Base-by-base conservation (phyloP, 2,888 invertebrate genomes). In the Taenaris catops region DNA sequence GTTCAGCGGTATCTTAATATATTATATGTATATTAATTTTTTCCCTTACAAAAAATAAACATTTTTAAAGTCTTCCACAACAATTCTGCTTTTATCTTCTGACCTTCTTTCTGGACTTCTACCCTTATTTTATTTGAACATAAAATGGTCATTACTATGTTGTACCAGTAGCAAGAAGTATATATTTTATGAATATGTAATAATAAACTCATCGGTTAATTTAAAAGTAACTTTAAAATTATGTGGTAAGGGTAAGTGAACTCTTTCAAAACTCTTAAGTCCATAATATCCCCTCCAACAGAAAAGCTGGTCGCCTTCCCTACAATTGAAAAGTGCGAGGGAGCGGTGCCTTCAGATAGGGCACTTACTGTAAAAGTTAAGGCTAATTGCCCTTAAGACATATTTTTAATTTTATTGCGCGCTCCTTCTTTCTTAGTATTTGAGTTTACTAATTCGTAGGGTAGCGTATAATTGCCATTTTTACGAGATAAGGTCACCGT, bases 351-450 rank as follows among this genome's bases (percentile, higher is more conserved):
- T 56, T 59, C 58, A 72, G 83, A 84, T 81, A 87, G 81, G 83
- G 81, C 80, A 83, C 79, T 83, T 83, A 74, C 80, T 76, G 83
- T 81, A 80, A 86, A 86, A 86, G 86, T 86, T 86, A 75, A 80
- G 78, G 83, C 87, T 87, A 87, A 87, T 87, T 87, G 86, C 87
- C 87, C 87, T 86, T 84, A 87, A 87, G 87, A 87, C 87, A 87
- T 87, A 87, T 87, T 87, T 87, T 87, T 87, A 87, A 87, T 87
- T 87, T 87, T 87, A 87, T 87, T 87, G 86, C 79, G 71, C 76
- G 72, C 75, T 80, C 71, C 69, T 83, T 69, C 74, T 79, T 76
- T 79, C 73, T 74, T 73, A 75, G 76, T 72, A 65, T 76, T 79
- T 71, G 76, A 80, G 76, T 78, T 78, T 68, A 76, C 66, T 67